Base-by-base conservation (phyloP, 1,140 invertebrate species). In the Heliothis virescens region DNA sequence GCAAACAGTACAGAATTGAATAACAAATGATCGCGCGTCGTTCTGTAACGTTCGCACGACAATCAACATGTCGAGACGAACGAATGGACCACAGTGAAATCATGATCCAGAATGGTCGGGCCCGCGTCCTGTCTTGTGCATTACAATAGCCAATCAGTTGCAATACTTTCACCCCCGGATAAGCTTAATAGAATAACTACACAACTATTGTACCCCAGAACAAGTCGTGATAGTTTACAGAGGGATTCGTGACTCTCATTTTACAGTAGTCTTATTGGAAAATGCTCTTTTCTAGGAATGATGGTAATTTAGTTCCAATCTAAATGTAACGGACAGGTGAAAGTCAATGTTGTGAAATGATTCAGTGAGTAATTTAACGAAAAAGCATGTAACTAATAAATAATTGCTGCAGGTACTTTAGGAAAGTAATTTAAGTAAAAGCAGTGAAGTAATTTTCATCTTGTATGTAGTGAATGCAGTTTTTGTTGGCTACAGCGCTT, bases 221-320 rank as follows among this genome's bases (percentile, higher is more conserved):
- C 79, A 75, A 90, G 85, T 93, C 91, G 92, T 94, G 92, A 93
- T 92, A 89, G 86, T 88, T 87, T 89, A 88, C 83, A 90, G 85
- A 84, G 83, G 89, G 90, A 86, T 86, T 94, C 92, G 91, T 93
- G 92, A 94, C 90, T 87, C 82, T 89, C 82, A 83, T 90, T 90
- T 91, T 89, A 92, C 89, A 85, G 88, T 88, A 89, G 87, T 90
- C 83, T 93, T 89, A 89, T 90, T 90, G 88, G 89, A 86, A 89
- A 91, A 90, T 82, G 81, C 83, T 87, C 83, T 85, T 89, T 89
- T 84, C 84, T 83, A 84, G 84, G 85, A 90, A 88, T 80, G 82
- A 86, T 80, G 80, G 89, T 89, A 90, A 90, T 90, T 90, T 91
- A 84, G 78, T 83, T 85, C 79, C 80, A 87, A 88, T 87, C 85